These are phyloP conservation scores for Lepus townsendii DNA, from an alignment of 2,797 vertebrate genomes.

Conservation along the genomic window DNA sequence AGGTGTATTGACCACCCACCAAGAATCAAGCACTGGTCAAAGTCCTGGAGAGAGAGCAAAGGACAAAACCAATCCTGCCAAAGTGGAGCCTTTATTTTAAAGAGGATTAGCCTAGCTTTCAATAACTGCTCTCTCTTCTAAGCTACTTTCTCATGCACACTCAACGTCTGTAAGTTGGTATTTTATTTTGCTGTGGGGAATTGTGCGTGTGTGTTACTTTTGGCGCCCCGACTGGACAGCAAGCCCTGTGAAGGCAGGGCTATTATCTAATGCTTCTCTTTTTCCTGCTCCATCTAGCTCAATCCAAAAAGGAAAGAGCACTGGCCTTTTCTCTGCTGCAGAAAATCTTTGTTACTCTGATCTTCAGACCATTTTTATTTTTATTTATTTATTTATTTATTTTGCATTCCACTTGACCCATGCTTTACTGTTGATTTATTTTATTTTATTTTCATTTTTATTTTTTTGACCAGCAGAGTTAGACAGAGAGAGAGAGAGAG, in stretches of 20 bases:
- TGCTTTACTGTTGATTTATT: too few relatives aligned
- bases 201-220: background rate
- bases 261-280: background rate
- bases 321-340: background rate
- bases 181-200: slow-evolving; percentile 24
- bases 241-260: background rate
- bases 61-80: background rate
- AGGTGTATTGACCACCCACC: background rate
- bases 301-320: background rate
- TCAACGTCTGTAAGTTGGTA: background rate
- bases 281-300: background rate
- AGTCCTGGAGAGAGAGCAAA: background rate
- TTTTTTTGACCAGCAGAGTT: too few relatives aligned
- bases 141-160: background rate
- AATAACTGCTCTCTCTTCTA: background rate
- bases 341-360: background rate
- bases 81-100: background rate
- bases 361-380: too few relatives aligned
- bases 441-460: too few relatives aligned
- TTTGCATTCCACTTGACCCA: too few relatives aligned
- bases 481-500: too few relatives aligned
- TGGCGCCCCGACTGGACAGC: background rate
- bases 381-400: too few relatives aligned
- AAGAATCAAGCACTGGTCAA: background rate
- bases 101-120: background rate